Conservation (phyloP, 1,140 invertebrate genomes). For the Thaumatotibia leucotreta region DNA sequence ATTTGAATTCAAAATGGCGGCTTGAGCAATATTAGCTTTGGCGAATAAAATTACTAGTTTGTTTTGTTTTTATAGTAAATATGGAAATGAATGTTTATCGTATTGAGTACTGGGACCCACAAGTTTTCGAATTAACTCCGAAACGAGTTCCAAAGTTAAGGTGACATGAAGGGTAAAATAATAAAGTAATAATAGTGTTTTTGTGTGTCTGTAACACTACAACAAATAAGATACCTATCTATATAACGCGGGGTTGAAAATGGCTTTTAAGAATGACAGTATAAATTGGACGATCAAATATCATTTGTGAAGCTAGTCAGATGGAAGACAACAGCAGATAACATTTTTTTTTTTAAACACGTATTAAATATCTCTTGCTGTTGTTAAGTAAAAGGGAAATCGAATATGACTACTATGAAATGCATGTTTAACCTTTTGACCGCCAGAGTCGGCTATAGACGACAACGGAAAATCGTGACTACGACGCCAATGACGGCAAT, state of each 20-base stretch:
- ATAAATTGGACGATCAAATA: neutral
- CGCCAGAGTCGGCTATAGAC: too few relatives aligned
- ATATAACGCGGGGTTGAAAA: slow-evolving; percentile 30
- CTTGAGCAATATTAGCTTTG: slow-evolving; percentile 14
- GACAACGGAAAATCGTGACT: too few relatives aligned
- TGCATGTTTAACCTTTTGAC: too few relatives aligned
- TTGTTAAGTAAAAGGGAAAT: too few relatives aligned
- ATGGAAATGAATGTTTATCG: slow-evolving; percentile 21
- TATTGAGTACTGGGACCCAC: slow-evolving; percentile 44
- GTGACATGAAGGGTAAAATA: slow-evolving; percentile 23
- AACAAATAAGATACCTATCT: slow-evolving; percentile 38
- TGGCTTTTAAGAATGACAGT: slow-evolving; percentile 27
- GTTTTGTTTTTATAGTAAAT: slow-evolving; percentile 18
- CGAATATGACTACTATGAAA: too few relatives aligned
- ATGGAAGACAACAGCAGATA: too few relatives aligned
- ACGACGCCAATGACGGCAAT: too few relatives aligned
- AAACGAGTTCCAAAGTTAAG: slow-evolving; percentile 34
- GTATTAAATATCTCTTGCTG: too few relatives aligned
- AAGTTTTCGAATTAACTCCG: slow-evolving; percentile 34
- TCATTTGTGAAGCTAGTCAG: too few relatives aligned
- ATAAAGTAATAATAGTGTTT: slow-evolving; percentile 30
- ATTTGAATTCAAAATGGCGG: slow-evolving; percentile 26
- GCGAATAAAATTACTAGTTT: slow-evolving; percentile 1
- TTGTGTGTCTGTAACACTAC: slow-evolving; percentile 59
- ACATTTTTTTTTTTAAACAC: too few relatives aligned